Evolutionary conservation across 2,888 invertebrate genomes (phyloP).

Genomic region (Thereva unica): DNA sequence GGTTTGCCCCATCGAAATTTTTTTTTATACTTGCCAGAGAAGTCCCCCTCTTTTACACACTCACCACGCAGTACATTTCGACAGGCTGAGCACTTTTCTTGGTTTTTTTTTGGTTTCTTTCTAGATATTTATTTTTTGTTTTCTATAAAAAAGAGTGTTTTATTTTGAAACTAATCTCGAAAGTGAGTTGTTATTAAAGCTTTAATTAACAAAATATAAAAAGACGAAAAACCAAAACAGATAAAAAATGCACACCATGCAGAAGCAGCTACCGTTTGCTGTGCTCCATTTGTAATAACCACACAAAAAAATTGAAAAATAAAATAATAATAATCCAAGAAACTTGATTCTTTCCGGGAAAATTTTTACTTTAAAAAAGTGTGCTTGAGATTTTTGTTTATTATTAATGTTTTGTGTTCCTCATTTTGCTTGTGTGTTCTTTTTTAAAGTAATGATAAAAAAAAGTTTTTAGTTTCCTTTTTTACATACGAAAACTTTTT

Average conservation of each 20-base stretch:
- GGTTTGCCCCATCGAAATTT: conserved; percentile 40
- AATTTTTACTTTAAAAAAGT: conserved; percentile 7
- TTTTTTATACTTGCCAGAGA: conserved; percentile 1
- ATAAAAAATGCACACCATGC: conserved; percentile 7
- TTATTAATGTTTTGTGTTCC: conserved; percentile 2
- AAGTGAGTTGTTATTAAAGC: neutral
- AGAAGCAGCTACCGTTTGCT: neutral
- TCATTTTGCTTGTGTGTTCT: conserved; percentile 5
- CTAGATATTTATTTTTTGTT: neutral
- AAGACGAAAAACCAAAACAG: too few relatives aligned
- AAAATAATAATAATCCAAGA: neutral
- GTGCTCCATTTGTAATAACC: conserved; percentile 1
- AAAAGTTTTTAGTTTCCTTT: too few relatives aligned
- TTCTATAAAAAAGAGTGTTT: conserved; percentile 3
- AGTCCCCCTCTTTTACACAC: neutral
- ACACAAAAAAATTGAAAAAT: too few relatives aligned
- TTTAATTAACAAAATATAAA: conserved; percentile 11
- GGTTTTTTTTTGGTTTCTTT: neutral
- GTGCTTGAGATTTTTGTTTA: neutral
- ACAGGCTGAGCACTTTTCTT: conserved; percentile 3
- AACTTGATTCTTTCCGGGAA: conserved; percentile 4
- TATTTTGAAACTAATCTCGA: neutral
- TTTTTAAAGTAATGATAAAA: neutral
- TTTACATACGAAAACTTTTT: too few relatives aligned
- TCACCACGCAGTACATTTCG: conserved; percentile 13